Conservation (phyloP, 2,888 invertebrate species). For the Pristionchus maxplancki region DNA sequence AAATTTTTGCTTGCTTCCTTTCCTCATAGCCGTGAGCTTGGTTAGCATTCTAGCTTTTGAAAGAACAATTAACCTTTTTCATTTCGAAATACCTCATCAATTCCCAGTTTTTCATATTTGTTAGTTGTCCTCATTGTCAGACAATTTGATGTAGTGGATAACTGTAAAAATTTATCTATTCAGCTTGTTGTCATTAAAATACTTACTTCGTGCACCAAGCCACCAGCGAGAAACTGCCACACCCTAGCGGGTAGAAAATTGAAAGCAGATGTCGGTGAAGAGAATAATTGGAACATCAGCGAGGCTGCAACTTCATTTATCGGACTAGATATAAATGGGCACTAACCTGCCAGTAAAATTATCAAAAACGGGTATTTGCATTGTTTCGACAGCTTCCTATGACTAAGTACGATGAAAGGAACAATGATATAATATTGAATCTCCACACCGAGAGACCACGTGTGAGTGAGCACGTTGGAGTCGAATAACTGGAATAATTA, state of each 20-base stretch:
- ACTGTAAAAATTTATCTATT: not conserved
- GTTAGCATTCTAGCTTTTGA: not conserved
- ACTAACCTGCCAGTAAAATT: not conserved
- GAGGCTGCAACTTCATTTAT: not conserved
- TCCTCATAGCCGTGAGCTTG: not conserved
- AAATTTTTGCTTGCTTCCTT: not conserved
- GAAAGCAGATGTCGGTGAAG: not conserved
- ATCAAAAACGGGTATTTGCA: not conserved
- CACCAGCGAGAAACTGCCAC: not conserved
- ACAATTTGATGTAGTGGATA: not conserved
- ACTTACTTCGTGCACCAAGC: not conserved
- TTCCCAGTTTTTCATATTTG: not conserved
- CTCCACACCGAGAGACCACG: not conserved
- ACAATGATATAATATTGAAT: slow-evolving; percentile 9
- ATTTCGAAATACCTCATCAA: not conserved
- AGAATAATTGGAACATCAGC: not conserved
- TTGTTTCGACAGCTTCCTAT: not conserved
- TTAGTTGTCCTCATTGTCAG: not conserved
- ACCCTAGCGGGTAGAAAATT: not conserved
- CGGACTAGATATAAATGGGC: not conserved
- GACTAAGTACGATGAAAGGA: not conserved
- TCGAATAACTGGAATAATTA: slow-evolving; percentile 10
- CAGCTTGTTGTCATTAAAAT: no score
- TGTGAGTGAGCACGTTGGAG: slow-evolving; percentile 6
- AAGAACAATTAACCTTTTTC: no score